phyloP scores from a whole-genome alignment of 2,113 vertebrate genomes.

The Neoarius graeffei region DNA sequence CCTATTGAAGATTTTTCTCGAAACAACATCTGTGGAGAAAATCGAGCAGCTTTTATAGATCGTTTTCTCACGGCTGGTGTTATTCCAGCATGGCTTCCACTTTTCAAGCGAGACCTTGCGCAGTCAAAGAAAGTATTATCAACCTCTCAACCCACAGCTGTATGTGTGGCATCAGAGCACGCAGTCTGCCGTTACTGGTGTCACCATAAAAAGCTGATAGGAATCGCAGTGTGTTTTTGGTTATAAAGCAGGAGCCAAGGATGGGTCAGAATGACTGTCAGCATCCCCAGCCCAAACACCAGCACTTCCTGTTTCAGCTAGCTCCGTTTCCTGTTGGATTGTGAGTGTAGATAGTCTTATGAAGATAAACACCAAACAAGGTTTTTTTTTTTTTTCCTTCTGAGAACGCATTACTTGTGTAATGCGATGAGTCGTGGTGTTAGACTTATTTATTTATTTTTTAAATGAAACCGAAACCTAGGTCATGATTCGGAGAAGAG shows the following conservation, averaged over 20 bases:
- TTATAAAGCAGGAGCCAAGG: not conserved
- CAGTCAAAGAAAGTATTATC: not conserved
- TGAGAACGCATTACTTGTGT: not conserved
- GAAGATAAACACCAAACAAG: not conserved
- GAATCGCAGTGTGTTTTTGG: not conserved
- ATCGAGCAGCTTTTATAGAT: not conserved
- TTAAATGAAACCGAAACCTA: not conserved
- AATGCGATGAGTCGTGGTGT: not conserved
- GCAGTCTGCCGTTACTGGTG: not conserved
- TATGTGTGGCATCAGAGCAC: not conserved
- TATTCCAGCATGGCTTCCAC: not conserved
- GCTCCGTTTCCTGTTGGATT: not conserved
- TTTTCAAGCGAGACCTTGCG: not conserved
- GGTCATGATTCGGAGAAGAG: not conserved
- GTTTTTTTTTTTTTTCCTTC: no score
- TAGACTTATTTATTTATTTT: not conserved
- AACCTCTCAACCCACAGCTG: not conserved
- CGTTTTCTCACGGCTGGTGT: not conserved
- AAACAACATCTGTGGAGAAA: not conserved
- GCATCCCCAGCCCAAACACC: not conserved
- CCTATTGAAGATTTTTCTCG: not conserved
- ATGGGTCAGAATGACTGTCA: not conserved
- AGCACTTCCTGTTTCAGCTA: not conserved
- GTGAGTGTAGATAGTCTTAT: not conserved
- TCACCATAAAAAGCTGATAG: not conserved